These are phyloP conservation scores for Eclectus roratus DNA, from an alignment of 2,113 vertebrate genomes.

Conservation along the genomic window DNA sequence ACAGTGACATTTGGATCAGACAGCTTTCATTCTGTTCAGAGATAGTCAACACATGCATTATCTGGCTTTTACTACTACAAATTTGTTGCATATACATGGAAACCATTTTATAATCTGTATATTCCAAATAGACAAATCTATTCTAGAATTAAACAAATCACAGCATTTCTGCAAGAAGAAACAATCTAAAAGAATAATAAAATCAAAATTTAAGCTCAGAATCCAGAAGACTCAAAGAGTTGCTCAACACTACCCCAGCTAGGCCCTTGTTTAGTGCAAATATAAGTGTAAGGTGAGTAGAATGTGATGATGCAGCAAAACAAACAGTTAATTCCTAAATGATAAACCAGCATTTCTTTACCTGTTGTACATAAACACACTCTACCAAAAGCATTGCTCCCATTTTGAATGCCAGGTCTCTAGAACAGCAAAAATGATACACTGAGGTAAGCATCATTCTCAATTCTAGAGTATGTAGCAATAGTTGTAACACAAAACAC, in stretches of 20 bases:
- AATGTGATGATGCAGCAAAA: not conserved
- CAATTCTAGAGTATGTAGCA: not conserved
- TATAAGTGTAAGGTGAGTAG: not conserved
- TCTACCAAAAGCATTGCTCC: not conserved
- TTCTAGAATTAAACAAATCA: not conserved
- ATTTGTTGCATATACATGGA: not conserved
- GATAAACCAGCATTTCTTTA: not conserved
- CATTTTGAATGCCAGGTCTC: not conserved
- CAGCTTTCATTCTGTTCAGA: not conserved
- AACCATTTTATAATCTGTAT: not conserved
- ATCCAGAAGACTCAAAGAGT: not conserved
- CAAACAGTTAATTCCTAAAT: not conserved
- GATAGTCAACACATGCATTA: not conserved
- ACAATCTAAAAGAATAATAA: not conserved
- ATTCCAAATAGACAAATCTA: not conserved
- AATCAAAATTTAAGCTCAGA: not conserved
- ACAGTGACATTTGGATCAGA: not conserved
- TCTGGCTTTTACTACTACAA: not conserved
- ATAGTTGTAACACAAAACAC: not conserved
- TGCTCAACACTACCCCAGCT: not conserved
- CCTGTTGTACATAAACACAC: not conserved
- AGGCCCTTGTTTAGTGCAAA: not conserved
- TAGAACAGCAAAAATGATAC: not conserved
- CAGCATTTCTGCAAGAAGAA: not conserved
- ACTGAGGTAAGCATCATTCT: accelerated